These are phyloP conservation scores for Apotomis betuletana DNA, from an alignment of 2,888 invertebrate species.

Conservation along the genomic window DNA sequence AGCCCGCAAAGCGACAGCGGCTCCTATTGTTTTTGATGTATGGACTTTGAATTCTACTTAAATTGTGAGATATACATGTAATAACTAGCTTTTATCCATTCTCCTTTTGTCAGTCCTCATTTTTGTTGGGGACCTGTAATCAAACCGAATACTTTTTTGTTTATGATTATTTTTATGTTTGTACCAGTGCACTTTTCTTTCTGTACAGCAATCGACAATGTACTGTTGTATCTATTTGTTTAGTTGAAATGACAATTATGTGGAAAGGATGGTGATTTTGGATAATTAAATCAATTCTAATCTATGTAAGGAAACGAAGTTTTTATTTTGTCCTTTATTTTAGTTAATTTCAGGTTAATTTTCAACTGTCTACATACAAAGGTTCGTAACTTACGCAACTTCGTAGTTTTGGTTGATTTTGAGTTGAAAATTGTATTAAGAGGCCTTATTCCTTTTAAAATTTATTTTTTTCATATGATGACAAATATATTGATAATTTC, in stretches of 20 bases:
- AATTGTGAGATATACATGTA: neutral
- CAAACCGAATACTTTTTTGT: slow-evolving; percentile 10
- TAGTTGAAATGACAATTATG: slow-evolving; percentile 48
- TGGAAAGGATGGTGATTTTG: slow-evolving; percentile 51
- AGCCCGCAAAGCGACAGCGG: too few species aligned
- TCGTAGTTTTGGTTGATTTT: neutral
- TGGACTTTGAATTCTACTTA: too few species aligned
- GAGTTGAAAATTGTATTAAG: too few species aligned
- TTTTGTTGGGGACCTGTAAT: neutral
- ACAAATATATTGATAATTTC: too few species aligned
- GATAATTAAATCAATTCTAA: slow-evolving; percentile 60
- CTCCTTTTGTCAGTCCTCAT: neutral
- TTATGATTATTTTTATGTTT: slow-evolving; percentile 28
- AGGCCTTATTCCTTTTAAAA: too few species aligned
- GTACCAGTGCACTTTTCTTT: slow-evolving; percentile 46
- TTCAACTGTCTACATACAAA: neutral
- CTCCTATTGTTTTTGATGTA: too few species aligned
- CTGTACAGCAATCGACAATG: slow-evolving; percentile 46
- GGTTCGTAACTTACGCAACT: neutral
- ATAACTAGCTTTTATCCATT: neutral
- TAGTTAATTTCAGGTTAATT: slow-evolving; percentile 11
- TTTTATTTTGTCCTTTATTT: slow-evolving; percentile 30
- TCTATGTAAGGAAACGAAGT: slow-evolving; percentile 44
- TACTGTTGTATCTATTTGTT: slow-evolving; percentile 48
- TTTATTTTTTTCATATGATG: too few species aligned